phyloP scores from a whole-genome alignment of 2,888 invertebrate species.

The Stomorhina lunata region DNA sequence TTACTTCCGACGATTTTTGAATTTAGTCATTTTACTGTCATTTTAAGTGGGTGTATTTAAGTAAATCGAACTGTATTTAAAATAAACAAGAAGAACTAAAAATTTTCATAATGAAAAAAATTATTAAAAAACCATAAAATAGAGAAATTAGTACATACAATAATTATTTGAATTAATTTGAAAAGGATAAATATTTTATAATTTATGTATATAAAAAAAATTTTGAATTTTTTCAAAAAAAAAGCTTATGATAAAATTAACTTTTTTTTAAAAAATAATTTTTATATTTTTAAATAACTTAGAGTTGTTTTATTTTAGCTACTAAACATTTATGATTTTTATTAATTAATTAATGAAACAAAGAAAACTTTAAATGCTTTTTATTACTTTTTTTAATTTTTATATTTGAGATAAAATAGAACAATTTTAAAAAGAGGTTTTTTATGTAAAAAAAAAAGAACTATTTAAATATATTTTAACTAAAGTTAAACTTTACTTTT shows the following conservation, averaged over 20 bases:
- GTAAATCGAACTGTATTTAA: no score
- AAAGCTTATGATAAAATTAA: background rate
- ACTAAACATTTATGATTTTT: constrained; percentile 47
- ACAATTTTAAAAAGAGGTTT: constrained; percentile 21
- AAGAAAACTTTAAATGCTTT: constrained; percentile 62
- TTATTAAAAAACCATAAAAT: background rate
- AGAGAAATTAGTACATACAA: constrained; percentile 8
- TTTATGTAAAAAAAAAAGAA: constrained; percentile 27
- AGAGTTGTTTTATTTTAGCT: constrained; percentile 56
- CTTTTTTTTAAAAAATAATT: constrained; percentile 22
- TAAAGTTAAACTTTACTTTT: constrained; percentile 58
- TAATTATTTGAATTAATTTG: background rate
- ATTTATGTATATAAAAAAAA: background rate
- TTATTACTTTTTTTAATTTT: background rate
- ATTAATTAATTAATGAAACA: constrained; percentile 28
- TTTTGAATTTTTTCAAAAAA: background rate
- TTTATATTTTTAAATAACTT: constrained; percentile 45
- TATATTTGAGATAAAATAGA: constrained; percentile 13
- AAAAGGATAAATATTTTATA: background rate
- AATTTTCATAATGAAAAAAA: constrained; percentile 11
- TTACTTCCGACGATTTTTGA: no score
- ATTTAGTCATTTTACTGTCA: no score
- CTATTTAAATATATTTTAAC: constrained; percentile 31
- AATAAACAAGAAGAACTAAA: background rate
- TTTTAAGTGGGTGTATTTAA: no score